phyloP scores from a whole-genome alignment of 2,888 invertebrate species.

The Eilema griseolum region DNA sequence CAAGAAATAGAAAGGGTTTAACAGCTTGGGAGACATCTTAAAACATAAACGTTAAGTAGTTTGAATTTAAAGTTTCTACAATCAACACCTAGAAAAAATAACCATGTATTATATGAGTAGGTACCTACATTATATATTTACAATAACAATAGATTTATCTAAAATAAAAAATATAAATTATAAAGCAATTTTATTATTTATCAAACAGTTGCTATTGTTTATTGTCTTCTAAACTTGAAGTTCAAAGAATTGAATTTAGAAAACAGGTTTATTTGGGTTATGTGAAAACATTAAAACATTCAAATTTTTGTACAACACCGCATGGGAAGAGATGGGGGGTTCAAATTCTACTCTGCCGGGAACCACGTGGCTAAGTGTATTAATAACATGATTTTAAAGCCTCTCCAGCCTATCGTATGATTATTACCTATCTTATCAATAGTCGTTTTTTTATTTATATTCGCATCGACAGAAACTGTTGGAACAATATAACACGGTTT shows the following conservation, averaged over 20 bases:
- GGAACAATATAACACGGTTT: slow-evolving; percentile 4
- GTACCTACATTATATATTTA: too few species aligned
- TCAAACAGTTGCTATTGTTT: not conserved
- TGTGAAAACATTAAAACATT: not conserved
- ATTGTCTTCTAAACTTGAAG: not conserved
- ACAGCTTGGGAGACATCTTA: slow-evolving; percentile 59
- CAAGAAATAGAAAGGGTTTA: slow-evolving; percentile 68
- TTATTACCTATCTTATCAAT: too few species aligned
- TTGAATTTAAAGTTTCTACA: slow-evolving; percentile 50
- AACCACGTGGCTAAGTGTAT: too few species aligned
- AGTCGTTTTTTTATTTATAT: not conserved
- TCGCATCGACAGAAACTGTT: not conserved
- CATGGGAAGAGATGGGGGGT: too few species aligned
- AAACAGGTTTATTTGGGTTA: not conserved
- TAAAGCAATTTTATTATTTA: too few species aligned
- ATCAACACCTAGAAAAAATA: too few species aligned
- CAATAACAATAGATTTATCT: too few species aligned
- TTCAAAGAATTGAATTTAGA: not conserved
- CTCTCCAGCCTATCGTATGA: too few species aligned
- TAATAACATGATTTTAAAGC: too few species aligned
- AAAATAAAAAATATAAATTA: slow-evolving; percentile 19
- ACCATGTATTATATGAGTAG: too few species aligned
- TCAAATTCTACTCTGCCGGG: too few species aligned
- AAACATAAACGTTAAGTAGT: slow-evolving; percentile 53
- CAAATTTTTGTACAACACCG: too few species aligned